Base-by-base conservation (phyloP, 2,113 vertebrate genomes). In the Cottus gobio region DNA sequence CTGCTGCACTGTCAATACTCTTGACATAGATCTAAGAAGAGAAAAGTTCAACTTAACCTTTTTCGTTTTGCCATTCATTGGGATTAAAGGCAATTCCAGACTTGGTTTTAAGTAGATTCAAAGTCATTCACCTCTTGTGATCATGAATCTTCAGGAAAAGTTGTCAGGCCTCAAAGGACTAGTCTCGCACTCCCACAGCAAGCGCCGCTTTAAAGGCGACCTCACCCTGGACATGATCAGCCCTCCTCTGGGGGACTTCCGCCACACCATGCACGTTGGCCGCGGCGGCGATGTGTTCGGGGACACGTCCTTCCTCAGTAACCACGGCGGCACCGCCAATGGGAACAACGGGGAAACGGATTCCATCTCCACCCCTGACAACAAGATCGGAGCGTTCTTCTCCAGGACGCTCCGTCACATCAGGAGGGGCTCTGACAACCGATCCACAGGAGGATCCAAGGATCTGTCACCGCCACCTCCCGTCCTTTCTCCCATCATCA, bases 191-290 rank as follows among this genome's bases (percentile, higher is more conserved):
- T 97, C 98, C 2, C 96, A 97, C 0, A 93, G 96, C 83, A 98
- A 96, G 87, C 95, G 97, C 0, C 95, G 96, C 22, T 89, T 92
- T 73, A 96, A 96, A 85, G 91, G 94, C 0, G 96, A 97, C 89
- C 94, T 99, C 77, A 98, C 97, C 0, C 89, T 95, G 0, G 98
- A 99, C 63, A 99, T 99, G 98, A 99, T 99, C 93, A 99, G 98
- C 92, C 97, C 96, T 0, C 98, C 98, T 0, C 90, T 99, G 34
- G 97, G 96, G 0, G 98, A 99, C 92, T 99, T 99, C 80, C 97
- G 98, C 56, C 98, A 99, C 93, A 99, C 97, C 80, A 99, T 99
- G 97, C 98, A 99, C 0, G 98, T 99, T 60, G 98, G 98, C 36
- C 96, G 97, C 0, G 97, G 98, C 0, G 98, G 98, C 0, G 98